phyloP scores from a whole-genome alignment of 2,797 vertebrate species.

The Gymnopithys bicolor region DNA sequence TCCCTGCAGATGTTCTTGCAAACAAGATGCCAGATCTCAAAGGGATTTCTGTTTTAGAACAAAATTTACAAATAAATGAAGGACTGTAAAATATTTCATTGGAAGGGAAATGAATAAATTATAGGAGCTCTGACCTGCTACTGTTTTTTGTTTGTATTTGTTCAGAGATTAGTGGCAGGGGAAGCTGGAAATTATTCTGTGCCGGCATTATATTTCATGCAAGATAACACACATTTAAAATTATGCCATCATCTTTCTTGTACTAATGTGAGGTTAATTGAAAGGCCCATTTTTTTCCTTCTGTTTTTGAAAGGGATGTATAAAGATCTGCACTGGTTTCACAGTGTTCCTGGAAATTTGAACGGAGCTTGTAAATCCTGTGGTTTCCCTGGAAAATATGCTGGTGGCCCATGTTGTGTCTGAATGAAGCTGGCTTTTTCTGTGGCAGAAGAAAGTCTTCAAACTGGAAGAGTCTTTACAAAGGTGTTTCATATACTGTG shows the following conservation, averaged over 20 bases:
- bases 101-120: conserved; percentile 41
- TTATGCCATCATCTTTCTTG: conserved; percentile 11
- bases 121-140: neutral
- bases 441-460: neutral
- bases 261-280: neutral
- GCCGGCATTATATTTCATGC: neutral
- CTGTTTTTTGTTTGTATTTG: conserved; percentile 48
- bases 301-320: neutral
- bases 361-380: neutral
- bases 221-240: neutral
- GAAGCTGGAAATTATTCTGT: neutral
- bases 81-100: conserved; percentile 27
- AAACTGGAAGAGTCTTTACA: neutral
- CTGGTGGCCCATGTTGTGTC: neutral
- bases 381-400: neutral
- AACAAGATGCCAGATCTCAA: conserved; percentile 48
- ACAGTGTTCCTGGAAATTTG: neutral
- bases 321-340: neutral
- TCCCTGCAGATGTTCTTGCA: neutral
- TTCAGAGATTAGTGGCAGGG: neutral
- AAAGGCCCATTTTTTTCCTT: neutral
- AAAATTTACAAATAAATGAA: conserved; percentile 58
- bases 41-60: conserved; percentile 25
- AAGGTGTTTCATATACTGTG: conserved; percentile 39
- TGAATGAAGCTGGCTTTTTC: neutral